Base-by-base conservation (phyloP, 2,113 vertebrate genomes). In the Irena cyanogastra region DNA sequence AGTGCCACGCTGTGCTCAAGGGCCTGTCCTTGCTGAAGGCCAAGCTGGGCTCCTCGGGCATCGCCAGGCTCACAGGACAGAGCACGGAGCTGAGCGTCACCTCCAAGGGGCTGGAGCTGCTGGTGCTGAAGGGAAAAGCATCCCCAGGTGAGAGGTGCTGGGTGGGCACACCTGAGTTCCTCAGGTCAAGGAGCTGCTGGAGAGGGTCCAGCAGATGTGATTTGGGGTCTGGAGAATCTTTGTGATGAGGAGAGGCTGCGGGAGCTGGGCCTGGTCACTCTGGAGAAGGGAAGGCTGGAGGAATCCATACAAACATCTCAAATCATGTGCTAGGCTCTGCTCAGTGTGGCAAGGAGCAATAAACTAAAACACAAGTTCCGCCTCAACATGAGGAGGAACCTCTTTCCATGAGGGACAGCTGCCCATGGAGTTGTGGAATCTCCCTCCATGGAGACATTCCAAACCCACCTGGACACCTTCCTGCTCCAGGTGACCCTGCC, bases 1-100 rank as follows among this genome's bases (percentile, higher is more conserved):
- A 98, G 72, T 98, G 98, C 83, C 97, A 98, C 3, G 92, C 97
- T 1, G 49, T 98, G 35, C 94, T 98, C 82, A 97, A 95, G 65
- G 98, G 98, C n/a, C 93, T 99, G 63, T 96, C 97, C 70, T 98
- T 98, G 83, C 95, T 99, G 56, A 97, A 93, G 56, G 98, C 97
- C 68, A 98, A 97, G 56, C 83, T 98, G 86, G 98, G 17, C 83
- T 93, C 91, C 84, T 74, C 42, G 0, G 93, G 16, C 1, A 56
- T 92, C 20, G 37, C 90, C 81, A 94, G 90, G 13, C 69, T 97
- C 49, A 44, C 95, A 1, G 98, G 97, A 11, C 98, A 98, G 2
- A 98, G 98, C 11, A 99, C 99, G 0, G 98, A 98, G 63, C 99
- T 99, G 86, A 98, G 98, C 0, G 96, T 99, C 18, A 97, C 98